phyloP scores from a whole-genome alignment of 2,797 vertebrate species.

The Parauchenoglanis punctatus region DNA sequence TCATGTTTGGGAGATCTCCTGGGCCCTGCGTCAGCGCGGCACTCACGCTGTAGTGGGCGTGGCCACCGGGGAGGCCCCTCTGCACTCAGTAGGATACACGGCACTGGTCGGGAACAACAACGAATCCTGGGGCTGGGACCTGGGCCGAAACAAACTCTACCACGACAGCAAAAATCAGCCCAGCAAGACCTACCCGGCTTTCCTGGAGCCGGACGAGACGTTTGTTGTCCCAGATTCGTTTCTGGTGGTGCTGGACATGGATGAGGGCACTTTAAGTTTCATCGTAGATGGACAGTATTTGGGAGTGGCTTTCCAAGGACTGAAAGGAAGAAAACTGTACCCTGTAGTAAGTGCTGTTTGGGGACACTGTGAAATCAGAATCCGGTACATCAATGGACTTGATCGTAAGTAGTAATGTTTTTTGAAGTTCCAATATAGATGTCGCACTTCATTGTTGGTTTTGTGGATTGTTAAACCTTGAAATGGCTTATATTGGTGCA shows the following conservation, averaged over 20 bases:
- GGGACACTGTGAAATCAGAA: constrained; percentile 98
- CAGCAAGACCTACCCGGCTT: constrained; percentile 90
- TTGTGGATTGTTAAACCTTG: constrained; percentile 25
- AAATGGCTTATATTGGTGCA: not conserved
- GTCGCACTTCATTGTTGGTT: not conserved
- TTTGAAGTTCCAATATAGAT: not conserved
- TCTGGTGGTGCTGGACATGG: constrained; percentile 97
- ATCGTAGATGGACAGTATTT: constrained; percentile 97
- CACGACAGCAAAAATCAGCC: constrained; percentile 95
- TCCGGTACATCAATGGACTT: constrained; percentile 98
- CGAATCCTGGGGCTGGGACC: constrained; percentile 99
- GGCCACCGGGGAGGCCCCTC: constrained; percentile 86
- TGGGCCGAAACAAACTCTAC: constrained; percentile 95
- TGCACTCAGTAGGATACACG: constrained; percentile 96
- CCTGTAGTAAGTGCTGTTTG: constrained; percentile 97
- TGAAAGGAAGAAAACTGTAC: constrained; percentile 96
- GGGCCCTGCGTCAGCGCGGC: constrained; percentile 95
- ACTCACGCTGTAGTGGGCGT: constrained; percentile 95
- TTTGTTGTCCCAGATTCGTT: constrained; percentile 97
- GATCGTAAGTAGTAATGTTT: constrained; percentile 89
- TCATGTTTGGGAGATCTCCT: constrained; percentile 98
- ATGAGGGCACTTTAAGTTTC: constrained; percentile 95
- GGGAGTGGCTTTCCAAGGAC: constrained; percentile 93
- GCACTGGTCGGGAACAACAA: constrained; percentile 92
- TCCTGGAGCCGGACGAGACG: constrained; percentile 91